These are phyloP conservation scores for Mus spretus DNA, from an alignment of 2,797 vertebrate genomes.

Conservation along the genomic window DNA sequence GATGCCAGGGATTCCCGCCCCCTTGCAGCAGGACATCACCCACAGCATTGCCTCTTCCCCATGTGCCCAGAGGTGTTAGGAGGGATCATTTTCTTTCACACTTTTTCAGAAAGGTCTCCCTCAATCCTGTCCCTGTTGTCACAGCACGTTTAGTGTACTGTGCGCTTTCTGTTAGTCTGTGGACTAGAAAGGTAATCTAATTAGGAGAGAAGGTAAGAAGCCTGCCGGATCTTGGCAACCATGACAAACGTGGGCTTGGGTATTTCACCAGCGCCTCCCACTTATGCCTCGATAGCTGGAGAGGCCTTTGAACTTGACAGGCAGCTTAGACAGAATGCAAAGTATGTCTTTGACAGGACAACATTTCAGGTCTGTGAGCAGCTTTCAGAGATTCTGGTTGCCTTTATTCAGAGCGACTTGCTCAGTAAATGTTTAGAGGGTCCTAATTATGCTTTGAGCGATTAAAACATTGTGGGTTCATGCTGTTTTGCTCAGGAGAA, in stretches of 20 bases:
- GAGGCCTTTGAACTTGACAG: slow-evolving; percentile 83
- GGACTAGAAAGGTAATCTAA: slow-evolving; percentile 87
- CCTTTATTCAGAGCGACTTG: slow-evolving; percentile 86
- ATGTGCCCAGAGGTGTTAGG: slow-evolving; percentile 73
- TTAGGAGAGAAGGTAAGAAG: slow-evolving; percentile 88
- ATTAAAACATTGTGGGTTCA: slow-evolving; percentile 88
- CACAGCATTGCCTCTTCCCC: slow-evolving; percentile 62
- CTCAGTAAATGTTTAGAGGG: slow-evolving; percentile 88
- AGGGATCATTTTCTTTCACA: slow-evolving; percentile 72
- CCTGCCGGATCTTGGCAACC: slow-evolving; percentile 86
- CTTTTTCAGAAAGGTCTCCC: slow-evolving; percentile 77
- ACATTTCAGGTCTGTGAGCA: slow-evolving; percentile 81
- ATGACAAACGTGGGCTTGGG: slow-evolving; percentile 58
- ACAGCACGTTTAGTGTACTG: slow-evolving; percentile 89
- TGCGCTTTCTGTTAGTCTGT: slow-evolving; percentile 84
- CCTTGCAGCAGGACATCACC: slow-evolving; percentile 76
- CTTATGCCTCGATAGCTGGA: slow-evolving; percentile 86
- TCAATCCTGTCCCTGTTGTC: slow-evolving; percentile 74
- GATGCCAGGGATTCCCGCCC: slow-evolving; percentile 58
- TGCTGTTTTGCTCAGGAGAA: slow-evolving; percentile 86
- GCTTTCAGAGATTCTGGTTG: slow-evolving; percentile 80
- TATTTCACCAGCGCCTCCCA: slow-evolving; percentile 87
- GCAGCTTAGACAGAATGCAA: slow-evolving; percentile 83
- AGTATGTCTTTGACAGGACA: slow-evolving; percentile 77
- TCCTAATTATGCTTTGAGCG: slow-evolving; percentile 87